These are phyloP conservation scores for Agrochola lychnidis DNA, from an alignment of 2,888 invertebrate genomes.

Conservation along the genomic window DNA sequence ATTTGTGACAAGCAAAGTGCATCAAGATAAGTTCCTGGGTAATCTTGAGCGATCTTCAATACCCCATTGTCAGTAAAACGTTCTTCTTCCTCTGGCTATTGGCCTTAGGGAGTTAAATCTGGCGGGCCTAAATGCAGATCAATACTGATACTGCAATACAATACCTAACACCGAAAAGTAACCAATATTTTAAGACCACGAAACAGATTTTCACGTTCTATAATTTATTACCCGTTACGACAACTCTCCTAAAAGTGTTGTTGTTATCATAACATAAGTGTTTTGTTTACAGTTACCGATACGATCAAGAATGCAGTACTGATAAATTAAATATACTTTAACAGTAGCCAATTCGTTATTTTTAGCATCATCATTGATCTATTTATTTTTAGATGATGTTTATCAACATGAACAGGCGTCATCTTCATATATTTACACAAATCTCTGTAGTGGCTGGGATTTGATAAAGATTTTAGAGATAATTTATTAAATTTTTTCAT, in stretches of 20 bases:
- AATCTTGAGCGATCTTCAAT: background rate
- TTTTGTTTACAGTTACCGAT: conserved; percentile 17
- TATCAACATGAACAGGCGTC: conserved; percentile 15
- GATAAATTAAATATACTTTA: conserved; percentile 17
- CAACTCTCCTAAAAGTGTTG: background rate
- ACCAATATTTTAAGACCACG: background rate
- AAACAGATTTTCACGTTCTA: background rate
- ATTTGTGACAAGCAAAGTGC: conserved; percentile 29
- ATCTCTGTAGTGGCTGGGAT: background rate
- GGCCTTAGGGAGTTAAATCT: background rate
- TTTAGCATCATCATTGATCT: conserved; percentile 35
- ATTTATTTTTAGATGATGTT: conserved; percentile 33
- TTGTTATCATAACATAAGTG: conserved; percentile 15
- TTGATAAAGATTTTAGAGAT: background rate
- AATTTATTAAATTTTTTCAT: background rate
- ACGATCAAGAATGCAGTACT: conserved; percentile 11
- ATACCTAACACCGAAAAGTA: background rate
- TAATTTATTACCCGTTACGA: background rate
- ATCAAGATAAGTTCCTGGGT: background rate
- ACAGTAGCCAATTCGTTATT: conserved; percentile 22
- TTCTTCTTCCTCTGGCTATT: background rate
- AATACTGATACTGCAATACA: background rate
- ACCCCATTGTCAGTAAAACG: background rate
- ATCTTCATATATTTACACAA: conserved; percentile 1
- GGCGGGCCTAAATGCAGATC: no score